Base-by-base conservation (phyloP, 2,888 invertebrate genomes). In the Ditylenchus weischeri region DNA sequence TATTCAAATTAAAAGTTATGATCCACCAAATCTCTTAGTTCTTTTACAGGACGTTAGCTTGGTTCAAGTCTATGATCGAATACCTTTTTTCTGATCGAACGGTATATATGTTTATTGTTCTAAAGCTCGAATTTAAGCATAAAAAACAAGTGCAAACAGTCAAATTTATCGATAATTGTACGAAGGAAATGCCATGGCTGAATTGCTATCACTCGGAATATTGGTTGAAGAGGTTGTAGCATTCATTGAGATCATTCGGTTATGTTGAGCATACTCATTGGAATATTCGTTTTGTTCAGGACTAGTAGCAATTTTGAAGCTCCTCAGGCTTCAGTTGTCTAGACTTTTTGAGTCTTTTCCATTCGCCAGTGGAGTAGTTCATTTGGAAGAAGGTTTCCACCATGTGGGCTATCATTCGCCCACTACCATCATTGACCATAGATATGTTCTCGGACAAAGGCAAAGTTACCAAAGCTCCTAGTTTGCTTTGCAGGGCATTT, bases 351-450 rank as follows among this genome's bases (percentile, higher is more conserved):
- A 43, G 43, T 43, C 43, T 43, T 43, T 43, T 43, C 43, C 43
- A 43, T 43, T 67, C 67, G 21, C 67, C 67, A 18, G 67, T 64
- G 29, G 64, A 21, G 38, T 66, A 67, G 38, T 67, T 49, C 67
- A 67, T 67, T 43, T 67, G 67, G 58, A 67, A 67, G 19, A 47
- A 67, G 8, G 67, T 67, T 43, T 67, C 67, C 13, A 67, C 67
- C 8, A 67, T 35, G 19, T 51, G 43, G 6, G 59, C 36, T 5
- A 21, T 23, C 13, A 23, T 29, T 29, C 21, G 21, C 29, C 54
- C 54, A 29, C 29, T 54, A 15, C 23, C 54, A 54, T 54, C 54
- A 54, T 23, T 54, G 11, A 21, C 29, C 54, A 23, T 54, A 11
- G 63, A 66, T n/a, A 67, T 57, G 10, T 63, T 38, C 23, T 67